phyloP scores from a whole-genome alignment of 2,888 invertebrate genomes.

The Metallyticus violacea region DNA sequence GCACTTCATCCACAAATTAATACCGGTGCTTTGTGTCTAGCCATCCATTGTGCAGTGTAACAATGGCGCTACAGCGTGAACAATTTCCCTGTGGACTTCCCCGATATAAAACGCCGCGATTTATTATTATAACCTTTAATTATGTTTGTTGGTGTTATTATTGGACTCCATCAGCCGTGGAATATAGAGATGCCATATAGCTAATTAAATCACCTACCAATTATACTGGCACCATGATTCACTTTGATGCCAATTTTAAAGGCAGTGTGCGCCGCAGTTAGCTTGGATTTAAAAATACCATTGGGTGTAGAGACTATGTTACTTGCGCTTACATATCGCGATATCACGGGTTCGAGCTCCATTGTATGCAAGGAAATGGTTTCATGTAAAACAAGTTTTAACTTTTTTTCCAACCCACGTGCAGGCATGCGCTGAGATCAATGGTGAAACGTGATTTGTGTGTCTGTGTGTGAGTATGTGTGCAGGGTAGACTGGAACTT shows the following conservation, averaged over 20 bases:
- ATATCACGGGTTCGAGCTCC: not conserved
- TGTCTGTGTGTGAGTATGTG: too few relatives aligned
- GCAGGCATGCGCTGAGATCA: too few relatives aligned
- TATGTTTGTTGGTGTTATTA: constrained; percentile 22
- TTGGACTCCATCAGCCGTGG: constrained; percentile 31
- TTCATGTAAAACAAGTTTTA: too few relatives aligned
- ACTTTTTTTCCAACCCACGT: too few relatives aligned
- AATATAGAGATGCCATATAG: constrained; percentile 23
- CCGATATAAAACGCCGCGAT: constrained; percentile 21
- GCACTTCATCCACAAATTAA: constrained; percentile 7
- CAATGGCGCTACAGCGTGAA: not conserved
- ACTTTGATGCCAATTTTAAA: constrained; percentile 29
- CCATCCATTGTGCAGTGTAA: constrained; percentile 5
- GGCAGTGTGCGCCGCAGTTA: constrained; percentile 17
- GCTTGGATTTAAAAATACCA: constrained; percentile 23
- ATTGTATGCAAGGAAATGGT: not conserved
- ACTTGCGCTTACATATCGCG: not conserved
- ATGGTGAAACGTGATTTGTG: too few relatives aligned
- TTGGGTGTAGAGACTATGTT: not conserved
- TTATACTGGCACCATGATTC: constrained; percentile 27
- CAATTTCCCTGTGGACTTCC: constrained; percentile 7
- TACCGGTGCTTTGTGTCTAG: constrained; percentile 3
- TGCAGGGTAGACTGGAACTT: too few relatives aligned
- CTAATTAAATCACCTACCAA: constrained; percentile 32
- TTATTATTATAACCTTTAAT: constrained; percentile 26